These are phyloP conservation scores for Piaya cayana DNA, from an alignment of 2,113 vertebrate species.

Conservation along the genomic window DNA sequence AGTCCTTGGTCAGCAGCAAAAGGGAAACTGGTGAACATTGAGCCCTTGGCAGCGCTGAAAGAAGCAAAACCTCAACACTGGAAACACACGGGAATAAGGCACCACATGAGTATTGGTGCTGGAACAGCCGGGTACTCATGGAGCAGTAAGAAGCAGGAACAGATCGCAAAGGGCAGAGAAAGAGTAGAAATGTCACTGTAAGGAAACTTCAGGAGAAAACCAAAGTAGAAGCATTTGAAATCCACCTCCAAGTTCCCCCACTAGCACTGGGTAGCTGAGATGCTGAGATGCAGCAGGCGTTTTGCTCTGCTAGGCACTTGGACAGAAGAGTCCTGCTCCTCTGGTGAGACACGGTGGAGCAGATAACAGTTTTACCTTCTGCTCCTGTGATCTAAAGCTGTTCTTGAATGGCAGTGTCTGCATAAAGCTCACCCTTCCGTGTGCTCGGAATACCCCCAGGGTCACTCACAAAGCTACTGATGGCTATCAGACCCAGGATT, in stretches of 20 bases:
- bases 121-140: neutral
- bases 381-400: neutral
- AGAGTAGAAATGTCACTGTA: neutral
- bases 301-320: neutral
- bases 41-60: neutral
- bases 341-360: neutral
- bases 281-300: neutral
- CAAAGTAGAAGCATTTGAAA: neutral
- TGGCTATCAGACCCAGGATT: neutral
- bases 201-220: neutral
- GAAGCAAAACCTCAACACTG: neutral
- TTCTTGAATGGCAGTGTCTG: neutral
- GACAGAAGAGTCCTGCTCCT: neutral
- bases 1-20: neutral
- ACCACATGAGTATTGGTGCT: neutral
- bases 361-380: neutral
- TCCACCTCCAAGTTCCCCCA: neutral
- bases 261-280: neutral
- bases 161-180: neutral
- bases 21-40: neutral
- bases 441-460: neutral
- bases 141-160: neutral
- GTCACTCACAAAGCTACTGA: neutral
- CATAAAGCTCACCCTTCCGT: neutral
- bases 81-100: neutral